Conservation (phyloP, 2,888 invertebrate genomes). For the Eledona agricola region DNA sequence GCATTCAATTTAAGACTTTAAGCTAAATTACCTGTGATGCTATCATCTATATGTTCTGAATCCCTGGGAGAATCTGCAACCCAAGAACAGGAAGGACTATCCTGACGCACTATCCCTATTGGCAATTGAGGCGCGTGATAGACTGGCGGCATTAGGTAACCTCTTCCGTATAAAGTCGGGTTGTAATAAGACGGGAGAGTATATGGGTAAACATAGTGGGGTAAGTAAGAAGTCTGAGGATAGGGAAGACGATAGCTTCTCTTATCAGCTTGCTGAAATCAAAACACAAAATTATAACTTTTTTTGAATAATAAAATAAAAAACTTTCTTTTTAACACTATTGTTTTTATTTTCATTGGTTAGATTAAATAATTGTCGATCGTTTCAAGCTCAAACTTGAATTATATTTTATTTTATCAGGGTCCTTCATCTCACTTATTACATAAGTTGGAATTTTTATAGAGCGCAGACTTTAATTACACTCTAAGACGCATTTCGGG, state of each 20-base stretch:
- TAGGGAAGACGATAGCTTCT: slow-evolving; percentile 38
- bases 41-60: slow-evolving; percentile 67
- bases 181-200: slow-evolving; percentile 56
- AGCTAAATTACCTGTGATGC: slow-evolving; percentile 64
- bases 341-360: too few relatives aligned
- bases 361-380: too few relatives aligned
- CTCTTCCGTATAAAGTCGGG: slow-evolving; percentile 48
- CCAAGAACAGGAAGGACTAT: slow-evolving; percentile 67
- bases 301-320: background rate
- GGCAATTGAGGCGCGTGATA: slow-evolving; percentile 62
- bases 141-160: slow-evolving; percentile 55
- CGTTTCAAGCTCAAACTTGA: too few relatives aligned
- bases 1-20: too few relatives aligned
- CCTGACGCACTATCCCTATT: slow-evolving; percentile 57
- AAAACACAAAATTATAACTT: slow-evolving; percentile 16
- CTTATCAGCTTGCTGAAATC: slow-evolving; percentile 53
- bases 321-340: too few relatives aligned
- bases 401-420: too few relatives aligned
- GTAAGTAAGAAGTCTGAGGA: slow-evolving; percentile 58
- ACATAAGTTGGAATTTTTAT: too few relatives aligned
- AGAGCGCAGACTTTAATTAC: too few relatives aligned
- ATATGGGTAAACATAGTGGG: slow-evolving; percentile 61
- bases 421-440: too few relatives aligned
- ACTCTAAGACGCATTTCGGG: too few relatives aligned
- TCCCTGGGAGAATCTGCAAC: slow-evolving; percentile 62